phyloP scores from a whole-genome alignment of 2,888 invertebrate species.

The Fragum whitleyi region DNA sequence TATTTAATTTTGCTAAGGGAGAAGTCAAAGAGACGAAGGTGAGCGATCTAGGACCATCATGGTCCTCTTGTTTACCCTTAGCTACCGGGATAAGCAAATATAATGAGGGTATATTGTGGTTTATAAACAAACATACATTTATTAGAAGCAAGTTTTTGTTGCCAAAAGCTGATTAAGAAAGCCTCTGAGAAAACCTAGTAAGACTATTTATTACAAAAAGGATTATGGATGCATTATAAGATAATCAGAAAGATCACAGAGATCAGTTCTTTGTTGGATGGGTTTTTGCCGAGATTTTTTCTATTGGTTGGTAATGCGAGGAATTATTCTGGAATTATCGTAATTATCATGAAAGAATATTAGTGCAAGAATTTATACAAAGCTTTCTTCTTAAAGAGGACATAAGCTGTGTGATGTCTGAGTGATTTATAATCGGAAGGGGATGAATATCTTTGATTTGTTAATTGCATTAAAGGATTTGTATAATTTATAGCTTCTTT shows the following conservation, averaged over 20 bases:
- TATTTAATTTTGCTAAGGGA: too few species aligned
- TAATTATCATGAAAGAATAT: conserved; percentile 18
- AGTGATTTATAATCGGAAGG: background rate
- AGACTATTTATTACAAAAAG: background rate
- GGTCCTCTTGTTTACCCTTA: background rate
- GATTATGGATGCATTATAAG: conserved; percentile 8
- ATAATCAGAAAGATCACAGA: background rate
- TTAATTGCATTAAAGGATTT: background rate
- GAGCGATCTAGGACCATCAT: conserved; percentile 10
- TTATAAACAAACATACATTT: too few species aligned
- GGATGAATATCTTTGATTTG: background rate
- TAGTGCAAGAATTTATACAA: conserved; percentile 14
- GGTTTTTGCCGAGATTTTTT: conserved; percentile 1
- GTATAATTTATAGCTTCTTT: background rate
- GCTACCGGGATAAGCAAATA: too few species aligned
- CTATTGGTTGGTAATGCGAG: background rate
- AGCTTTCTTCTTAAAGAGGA: background rate
- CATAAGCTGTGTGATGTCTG: background rate
- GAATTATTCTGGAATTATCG: background rate
- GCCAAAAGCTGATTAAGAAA: background rate
- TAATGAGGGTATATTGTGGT: too few species aligned
- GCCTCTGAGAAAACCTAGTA: background rate
- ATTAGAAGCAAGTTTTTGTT: background rate
- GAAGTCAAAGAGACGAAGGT: too few species aligned
- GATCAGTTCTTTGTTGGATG: background rate